Percentiles rank a stretch among this genome's conserved stretches.
Conservation (phyloP, 2,888 invertebrate species). For the Physocephala rufipes region DNA sequence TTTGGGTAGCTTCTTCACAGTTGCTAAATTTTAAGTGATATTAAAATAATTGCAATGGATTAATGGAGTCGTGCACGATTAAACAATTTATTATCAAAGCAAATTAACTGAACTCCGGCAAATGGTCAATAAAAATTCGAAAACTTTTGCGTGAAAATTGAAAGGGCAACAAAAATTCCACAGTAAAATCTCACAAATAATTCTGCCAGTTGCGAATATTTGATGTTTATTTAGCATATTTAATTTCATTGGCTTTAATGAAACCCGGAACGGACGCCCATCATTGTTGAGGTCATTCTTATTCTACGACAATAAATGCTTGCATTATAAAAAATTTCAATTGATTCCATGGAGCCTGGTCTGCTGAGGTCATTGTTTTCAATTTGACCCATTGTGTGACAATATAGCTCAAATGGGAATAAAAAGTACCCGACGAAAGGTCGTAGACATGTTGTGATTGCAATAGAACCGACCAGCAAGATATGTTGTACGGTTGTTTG, state of each 20-base stretch:
- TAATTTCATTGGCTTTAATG: not conserved
- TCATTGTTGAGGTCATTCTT: not conserved
- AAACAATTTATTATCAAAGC: too few relatives aligned
- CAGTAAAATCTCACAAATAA: not conserved
- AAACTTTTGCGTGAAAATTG: too few relatives aligned
- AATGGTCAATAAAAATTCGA: too few relatives aligned
- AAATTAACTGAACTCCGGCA: too few relatives aligned
- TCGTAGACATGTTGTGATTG: too few relatives aligned
- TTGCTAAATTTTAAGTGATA: too few relatives aligned
- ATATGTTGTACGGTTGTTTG: too few relatives aligned
- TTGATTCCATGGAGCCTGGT: slow-evolving; percentile 12
- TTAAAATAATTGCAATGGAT: too few relatives aligned
- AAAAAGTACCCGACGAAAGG: too few relatives aligned
- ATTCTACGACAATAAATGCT: slow-evolving; percentile 2
- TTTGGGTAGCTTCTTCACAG: too few relatives aligned
- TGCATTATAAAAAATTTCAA: slow-evolving; percentile 24
- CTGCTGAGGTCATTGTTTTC: slow-evolving; percentile 3
- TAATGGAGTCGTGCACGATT: too few relatives aligned
- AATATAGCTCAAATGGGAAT: not conserved
- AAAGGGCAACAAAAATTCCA: not conserved
- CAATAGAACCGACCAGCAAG: too few relatives aligned
- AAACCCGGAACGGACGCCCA: not conserved
- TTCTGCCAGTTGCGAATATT: slow-evolving; percentile 9
- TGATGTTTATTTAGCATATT: slow-evolving; percentile 3
- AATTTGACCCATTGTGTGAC: slow-evolving; percentile 13